These are phyloP conservation scores for Hypselothyrea guttata DNA, from an alignment of 2,888 invertebrate species.

Conservation along the genomic window DNA sequence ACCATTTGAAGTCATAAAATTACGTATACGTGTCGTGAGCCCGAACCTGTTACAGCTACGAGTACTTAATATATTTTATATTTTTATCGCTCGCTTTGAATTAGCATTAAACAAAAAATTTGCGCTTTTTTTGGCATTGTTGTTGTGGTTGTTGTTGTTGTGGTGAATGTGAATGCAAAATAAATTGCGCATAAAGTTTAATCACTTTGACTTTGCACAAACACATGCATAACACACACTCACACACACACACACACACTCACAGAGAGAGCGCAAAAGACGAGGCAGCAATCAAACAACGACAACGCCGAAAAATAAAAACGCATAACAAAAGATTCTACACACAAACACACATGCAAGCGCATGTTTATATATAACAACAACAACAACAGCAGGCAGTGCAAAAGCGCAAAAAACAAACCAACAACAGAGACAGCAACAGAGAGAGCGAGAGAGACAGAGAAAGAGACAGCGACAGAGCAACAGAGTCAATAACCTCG, in stretches of 20 bases:
- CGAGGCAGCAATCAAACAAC: conserved; percentile 47
- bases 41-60: conserved; percentile 52
- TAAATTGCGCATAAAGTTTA: conserved; percentile 81
- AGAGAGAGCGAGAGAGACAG: too few species aligned
- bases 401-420: conserved; percentile 54
- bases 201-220: conserved; percentile 77
- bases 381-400: conserved; percentile 52
- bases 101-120: conserved; percentile 59
- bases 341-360: conserved; percentile 16
- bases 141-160: conserved; percentile 33
- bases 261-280: conserved; percentile 12
- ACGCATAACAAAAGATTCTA: conserved; percentile 73
- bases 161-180: conserved; percentile 77
- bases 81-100: conserved; percentile 21
- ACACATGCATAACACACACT: conserved; percentile 18
- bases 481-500: conserved; percentile 78
- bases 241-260: not conserved
- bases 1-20: conserved; percentile 39
- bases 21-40: conserved; percentile 47
- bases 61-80: too few species aligned
- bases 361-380: conserved; percentile 16
- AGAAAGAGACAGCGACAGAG: conserved; percentile 24
- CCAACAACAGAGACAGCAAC: conserved; percentile 28
- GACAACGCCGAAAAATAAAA: conserved; percentile 65
- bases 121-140: conserved; percentile 10